These are phyloP conservation scores for Tigriopus californicus DNA, from an alignment of 2,888 invertebrate species.

Conservation along the genomic window DNA sequence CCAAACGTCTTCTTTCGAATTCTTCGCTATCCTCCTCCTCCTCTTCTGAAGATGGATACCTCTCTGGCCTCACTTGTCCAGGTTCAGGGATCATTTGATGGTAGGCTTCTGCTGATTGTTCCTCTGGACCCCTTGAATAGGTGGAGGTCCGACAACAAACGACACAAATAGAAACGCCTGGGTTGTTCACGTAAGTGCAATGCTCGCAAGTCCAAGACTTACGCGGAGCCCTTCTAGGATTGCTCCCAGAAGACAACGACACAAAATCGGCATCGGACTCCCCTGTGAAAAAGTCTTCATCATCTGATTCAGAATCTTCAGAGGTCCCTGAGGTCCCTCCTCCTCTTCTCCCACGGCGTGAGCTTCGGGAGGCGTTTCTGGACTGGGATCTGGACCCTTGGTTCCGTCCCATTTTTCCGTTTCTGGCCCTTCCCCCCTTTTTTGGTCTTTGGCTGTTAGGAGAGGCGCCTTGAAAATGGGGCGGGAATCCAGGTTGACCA, in stretches of 20 bases:
- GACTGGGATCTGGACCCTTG: conserved; percentile 20
- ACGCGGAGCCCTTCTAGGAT: conserved; percentile 20
- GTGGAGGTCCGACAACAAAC: conserved; percentile 60
- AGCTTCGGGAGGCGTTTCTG: conserved; percentile 17
- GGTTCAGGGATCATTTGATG: conserved; percentile 16
- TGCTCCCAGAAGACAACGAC: conserved; percentile 30
- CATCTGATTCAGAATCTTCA: conserved; percentile 24
- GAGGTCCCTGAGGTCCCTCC: conserved; percentile 35
- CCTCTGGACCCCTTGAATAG: conserved; percentile 12
- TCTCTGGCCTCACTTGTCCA: background rate
- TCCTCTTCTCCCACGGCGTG: conserved; percentile 23
- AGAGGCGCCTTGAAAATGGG: background rate
- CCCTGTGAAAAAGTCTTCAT: conserved; percentile 17
- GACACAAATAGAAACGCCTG: conserved; percentile 54
- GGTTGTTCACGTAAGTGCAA: conserved; percentile 69
- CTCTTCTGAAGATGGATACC: background rate
- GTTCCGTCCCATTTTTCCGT: conserved; percentile 14
- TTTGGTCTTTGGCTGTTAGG: background rate
- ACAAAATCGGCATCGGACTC: conserved; percentile 20
- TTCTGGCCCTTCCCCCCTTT: background rate
- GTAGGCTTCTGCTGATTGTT: conserved; percentile 14
- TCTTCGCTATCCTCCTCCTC: background rate
- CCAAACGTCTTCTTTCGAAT: background rate
- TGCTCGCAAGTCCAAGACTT: conserved; percentile 63
- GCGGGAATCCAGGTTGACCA: background rate